Evolutionary conservation across 1,140 invertebrate species (phyloP), one percentile per base, ranked within the genome.

Genomic region (Tyrophagus putrescentiae): DNA sequence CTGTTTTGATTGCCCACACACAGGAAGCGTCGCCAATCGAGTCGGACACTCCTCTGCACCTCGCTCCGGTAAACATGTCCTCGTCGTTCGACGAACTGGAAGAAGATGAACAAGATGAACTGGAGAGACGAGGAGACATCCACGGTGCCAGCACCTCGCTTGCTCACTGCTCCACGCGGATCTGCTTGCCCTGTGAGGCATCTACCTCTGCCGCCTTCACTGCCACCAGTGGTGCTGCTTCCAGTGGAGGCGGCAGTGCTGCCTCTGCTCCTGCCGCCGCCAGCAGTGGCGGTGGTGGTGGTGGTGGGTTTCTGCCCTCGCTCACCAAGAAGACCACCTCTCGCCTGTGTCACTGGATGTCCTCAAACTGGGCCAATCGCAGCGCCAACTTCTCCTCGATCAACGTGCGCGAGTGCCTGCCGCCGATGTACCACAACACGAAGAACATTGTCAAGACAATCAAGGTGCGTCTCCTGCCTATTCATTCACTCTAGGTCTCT

Each of bases 391-490:
- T 31, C 3, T 54, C 9, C 33, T 28, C 57, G 16, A 59, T 68
- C 6, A 67, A 68, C 54, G 64, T 75, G 13, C 70, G 74, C 53
- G 70, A 75, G 54, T 78, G 74, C 62, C 70, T 80, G 1, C 78
- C 79, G 2, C 77, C 78, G 0, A 73, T 74, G 44, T 79, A 78
- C 64, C 74, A 72, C 23, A 70, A 73, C 16, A 73, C 74, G 25
- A 78, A 78, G 60, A 77, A 77, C 60, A 77, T 79, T 67, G 71
- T 72, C 25, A 76, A 77, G 61, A 70, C 78, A 1, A 77, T 79
- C 57, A 77, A 78, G 73, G 77, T 79, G 64, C 67, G 69, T 67
- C 32, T 31, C 1, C 25, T 57, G 28, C 56, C 16, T 50, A 50
- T 16, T 1, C 13, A 50, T 11, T 50, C n/a, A n/a, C n/a, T n/a